These are phyloP conservation scores for Gastrophysa polygoni DNA, from an alignment of 2,888 invertebrate species.

Conservation along the genomic window DNA sequence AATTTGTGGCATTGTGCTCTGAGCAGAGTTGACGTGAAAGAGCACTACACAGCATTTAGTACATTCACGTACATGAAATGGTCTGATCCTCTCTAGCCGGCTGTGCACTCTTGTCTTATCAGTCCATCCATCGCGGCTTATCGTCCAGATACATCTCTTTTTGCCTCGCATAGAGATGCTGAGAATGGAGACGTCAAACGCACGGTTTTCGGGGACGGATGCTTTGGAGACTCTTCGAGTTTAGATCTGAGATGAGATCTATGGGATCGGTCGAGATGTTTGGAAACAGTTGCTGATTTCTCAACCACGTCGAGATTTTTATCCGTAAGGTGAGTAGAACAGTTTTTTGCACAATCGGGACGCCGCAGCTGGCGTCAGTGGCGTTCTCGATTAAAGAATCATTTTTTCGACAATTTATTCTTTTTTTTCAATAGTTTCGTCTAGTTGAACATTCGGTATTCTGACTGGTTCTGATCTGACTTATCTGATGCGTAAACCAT, in stretches of 20 bases:
- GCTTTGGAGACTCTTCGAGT: not conserved
- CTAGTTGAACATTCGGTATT: too few relatives aligned
- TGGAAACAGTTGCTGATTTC: conserved; percentile 32
- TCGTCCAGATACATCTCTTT: conserved; percentile 57
- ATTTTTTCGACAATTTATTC: too few relatives aligned
- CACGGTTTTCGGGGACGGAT: conserved; percentile 42
- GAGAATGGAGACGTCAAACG: conserved; percentile 58
- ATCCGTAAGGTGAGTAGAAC: not conserved
- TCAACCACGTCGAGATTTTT: conserved; percentile 16
- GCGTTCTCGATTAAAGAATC: not conserved
- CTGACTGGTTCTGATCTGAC: too few relatives aligned
- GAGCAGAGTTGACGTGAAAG: conserved; percentile 48
- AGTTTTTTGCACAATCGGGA: conserved; percentile 5
- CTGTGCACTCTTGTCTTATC: conserved; percentile 50
- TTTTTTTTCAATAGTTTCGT: too few relatives aligned
- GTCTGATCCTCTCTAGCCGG: conserved; percentile 38
- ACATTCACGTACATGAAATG: conserved; percentile 27
- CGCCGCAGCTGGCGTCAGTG: conserved; percentile 5
- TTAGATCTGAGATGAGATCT: conserved; percentile 26
- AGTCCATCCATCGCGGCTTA: conserved; percentile 47
- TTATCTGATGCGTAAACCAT: too few relatives aligned
- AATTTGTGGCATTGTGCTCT: conserved; percentile 49
- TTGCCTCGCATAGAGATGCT: conserved; percentile 48
- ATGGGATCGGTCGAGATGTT: conserved; percentile 29
- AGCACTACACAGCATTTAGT: conserved; percentile 39